Percentiles rank a stretch among this genome's conserved stretches.
Evolutionary conservation across 2,797 vertebrate species (phyloP).

Genomic region (Oryzias sinensis): DNA sequence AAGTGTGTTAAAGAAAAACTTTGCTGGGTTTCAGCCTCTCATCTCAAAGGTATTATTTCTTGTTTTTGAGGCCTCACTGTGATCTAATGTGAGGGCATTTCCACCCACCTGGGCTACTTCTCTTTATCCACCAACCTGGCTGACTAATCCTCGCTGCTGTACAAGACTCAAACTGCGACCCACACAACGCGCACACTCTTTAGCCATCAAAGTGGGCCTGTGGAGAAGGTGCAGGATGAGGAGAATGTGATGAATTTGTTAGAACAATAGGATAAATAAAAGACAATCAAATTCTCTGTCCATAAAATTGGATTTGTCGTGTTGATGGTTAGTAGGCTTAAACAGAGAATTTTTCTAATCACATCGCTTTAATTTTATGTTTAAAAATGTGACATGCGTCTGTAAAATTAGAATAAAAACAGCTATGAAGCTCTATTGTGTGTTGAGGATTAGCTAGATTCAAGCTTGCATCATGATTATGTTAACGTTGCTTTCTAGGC

Average conservation of each 20-base stretch:
- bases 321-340: constrained; percentile 20
- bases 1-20: constrained; percentile 20
- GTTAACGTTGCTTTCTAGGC: constrained; percentile 16
- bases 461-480: constrained; percentile 22
- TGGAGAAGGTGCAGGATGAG: constrained; percentile 45
- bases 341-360: constrained; percentile 34
- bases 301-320: constrained; percentile 45
- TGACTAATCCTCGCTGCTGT: constrained; percentile 65
- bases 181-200: constrained; percentile 63
- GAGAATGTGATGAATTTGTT: constrained; percentile 29
- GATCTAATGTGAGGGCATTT: constrained; percentile 62
- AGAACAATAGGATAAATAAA: constrained; percentile 19
- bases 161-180: constrained; percentile 61
- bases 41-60: constrained; percentile 58
- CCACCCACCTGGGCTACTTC: constrained; percentile 72
- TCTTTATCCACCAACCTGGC: constrained; percentile 71
- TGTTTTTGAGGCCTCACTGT: constrained; percentile 59
- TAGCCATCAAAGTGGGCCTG: constrained; percentile 47
- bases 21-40: constrained; percentile 38
- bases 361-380: constrained; percentile 27
- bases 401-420: constrained; percentile 23
- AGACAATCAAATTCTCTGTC: constrained; percentile 41
- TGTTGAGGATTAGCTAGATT: constrained; percentile 19
- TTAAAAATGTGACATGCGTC: constrained; percentile 15
- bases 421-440: constrained; percentile 25